A percentile compares a stretch with the other conserved stretches of the same genome.
These are phyloP conservation scores for Chaetodon trifascialis DNA, from an alignment of 2,113 vertebrate genomes.

Conservation along the genomic window DNA sequence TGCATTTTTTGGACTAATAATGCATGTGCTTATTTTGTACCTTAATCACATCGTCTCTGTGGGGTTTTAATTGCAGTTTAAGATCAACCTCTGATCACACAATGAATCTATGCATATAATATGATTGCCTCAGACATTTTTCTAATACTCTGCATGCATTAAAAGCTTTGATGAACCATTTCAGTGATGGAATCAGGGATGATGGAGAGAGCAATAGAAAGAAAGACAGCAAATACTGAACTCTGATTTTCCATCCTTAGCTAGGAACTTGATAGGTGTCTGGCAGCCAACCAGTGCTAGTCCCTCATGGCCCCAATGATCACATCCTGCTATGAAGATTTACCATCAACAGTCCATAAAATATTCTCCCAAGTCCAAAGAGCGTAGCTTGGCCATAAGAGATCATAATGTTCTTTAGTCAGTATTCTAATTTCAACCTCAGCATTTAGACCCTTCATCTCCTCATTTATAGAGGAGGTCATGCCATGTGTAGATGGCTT, in stretches of 20 bases:
- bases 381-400: neutral
- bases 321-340: neutral
- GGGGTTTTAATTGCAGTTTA: neutral
- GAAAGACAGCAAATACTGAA: neutral
- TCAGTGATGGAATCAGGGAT: neutral
- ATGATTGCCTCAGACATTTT: neutral
- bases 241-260: conserved; percentile 39
- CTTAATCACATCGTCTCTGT: neutral
- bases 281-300: conserved; percentile 74
- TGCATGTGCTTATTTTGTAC: conserved; percentile 4
- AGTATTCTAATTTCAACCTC: neutral
- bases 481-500: neutral
- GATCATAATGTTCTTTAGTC: neutral
- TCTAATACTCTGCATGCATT: conserved; percentile 12
- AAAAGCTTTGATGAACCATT: conserved; percentile 10
- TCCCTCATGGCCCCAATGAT: conserved; percentile 25
- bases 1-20: neutral
- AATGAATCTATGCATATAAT: neutral
- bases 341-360: neutral
- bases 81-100: neutral
- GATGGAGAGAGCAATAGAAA: conserved; percentile 17
- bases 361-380: neutral
- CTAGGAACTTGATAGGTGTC: conserved; percentile 77
- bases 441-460: neutral
- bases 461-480: neutral